These are phyloP conservation scores for Aplysia californica DNA, from an alignment of 1,140 invertebrate species.

Conservation along the genomic window DNA sequence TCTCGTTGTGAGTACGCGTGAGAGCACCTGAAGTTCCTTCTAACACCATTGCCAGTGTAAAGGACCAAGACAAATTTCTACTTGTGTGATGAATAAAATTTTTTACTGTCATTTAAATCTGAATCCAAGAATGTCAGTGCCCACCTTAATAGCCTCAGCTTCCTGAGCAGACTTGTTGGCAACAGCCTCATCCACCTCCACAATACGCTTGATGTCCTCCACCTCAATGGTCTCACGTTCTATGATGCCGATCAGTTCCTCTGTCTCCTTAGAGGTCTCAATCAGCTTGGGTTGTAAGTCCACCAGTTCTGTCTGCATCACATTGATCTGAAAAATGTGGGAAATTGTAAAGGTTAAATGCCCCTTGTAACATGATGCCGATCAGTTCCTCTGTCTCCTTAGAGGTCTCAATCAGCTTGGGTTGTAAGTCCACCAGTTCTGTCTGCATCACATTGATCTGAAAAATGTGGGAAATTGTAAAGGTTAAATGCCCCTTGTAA, in stretches of 20 bases:
- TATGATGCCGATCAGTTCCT: conserved; percentile 64
- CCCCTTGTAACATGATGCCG: conserved; percentile 64
- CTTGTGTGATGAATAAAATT: no score
- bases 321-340: conserved; percentile 54
- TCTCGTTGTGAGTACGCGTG: no score
- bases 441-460: conserved; percentile 65
- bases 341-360: no score
- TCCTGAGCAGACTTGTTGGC: conserved; percentile 61
- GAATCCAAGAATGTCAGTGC: no score
- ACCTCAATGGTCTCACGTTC: conserved; percentile 66
- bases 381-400: conserved; percentile 66
- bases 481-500: conserved; percentile 64
- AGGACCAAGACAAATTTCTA: no score
- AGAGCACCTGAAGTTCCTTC: no score
- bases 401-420: conserved; percentile 63
- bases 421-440: conserved; percentile 65
- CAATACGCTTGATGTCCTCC: conserved; percentile 61
- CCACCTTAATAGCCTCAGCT: conserved; percentile 67
- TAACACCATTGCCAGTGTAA: no score
- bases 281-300: conserved; percentile 66
- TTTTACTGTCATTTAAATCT: no score
- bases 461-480: no score
- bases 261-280: conserved; percentile 64
- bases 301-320: conserved; percentile 66
- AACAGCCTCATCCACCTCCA: conserved; percentile 64